Evolutionary conservation across 2,113 vertebrate species (phyloP).

Genomic region (Syngnathus scovelli): DNA sequence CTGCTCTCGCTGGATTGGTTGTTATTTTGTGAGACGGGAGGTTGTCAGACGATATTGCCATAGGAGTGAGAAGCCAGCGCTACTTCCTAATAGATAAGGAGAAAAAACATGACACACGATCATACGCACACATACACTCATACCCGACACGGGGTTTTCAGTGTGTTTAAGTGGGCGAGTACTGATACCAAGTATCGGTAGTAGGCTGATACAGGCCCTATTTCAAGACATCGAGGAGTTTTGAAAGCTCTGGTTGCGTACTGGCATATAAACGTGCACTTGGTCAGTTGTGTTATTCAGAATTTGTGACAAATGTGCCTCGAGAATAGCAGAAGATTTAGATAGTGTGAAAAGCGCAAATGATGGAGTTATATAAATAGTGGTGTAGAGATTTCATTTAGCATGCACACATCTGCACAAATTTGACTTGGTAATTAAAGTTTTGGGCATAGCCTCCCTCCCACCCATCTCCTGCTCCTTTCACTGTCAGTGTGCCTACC

Average conservation of each 20-base stretch:
- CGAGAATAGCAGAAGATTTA: constrained; percentile 4
- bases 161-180: too few species aligned
- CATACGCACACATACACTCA: not conserved
- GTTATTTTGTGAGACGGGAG: constrained; percentile 44
- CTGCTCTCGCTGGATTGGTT: constrained; percentile 44
- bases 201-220: too few species aligned
- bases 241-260: constrained; percentile 30
- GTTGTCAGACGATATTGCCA: constrained; percentile 15
- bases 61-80: constrained; percentile 8
- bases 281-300: constrained; percentile 18
- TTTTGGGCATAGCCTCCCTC: constrained; percentile 2
- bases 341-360: constrained; percentile 8
- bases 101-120: not conserved
- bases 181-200: too few species aligned
- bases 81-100: constrained; percentile 7
- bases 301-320: constrained; percentile 23
- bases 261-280: not conserved
- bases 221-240: not conserved
- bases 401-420: constrained; percentile 28
- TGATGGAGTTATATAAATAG: constrained; percentile 35
- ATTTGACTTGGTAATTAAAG: constrained; percentile 17
- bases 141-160: too few species aligned
- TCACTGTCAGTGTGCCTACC: constrained; percentile 31
- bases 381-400: constrained; percentile 38
- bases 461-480: constrained; percentile 17